These are phyloP conservation scores for Cosmia pyralina DNA, from an alignment of 2,888 invertebrate genomes.

Conservation along the genomic window DNA sequence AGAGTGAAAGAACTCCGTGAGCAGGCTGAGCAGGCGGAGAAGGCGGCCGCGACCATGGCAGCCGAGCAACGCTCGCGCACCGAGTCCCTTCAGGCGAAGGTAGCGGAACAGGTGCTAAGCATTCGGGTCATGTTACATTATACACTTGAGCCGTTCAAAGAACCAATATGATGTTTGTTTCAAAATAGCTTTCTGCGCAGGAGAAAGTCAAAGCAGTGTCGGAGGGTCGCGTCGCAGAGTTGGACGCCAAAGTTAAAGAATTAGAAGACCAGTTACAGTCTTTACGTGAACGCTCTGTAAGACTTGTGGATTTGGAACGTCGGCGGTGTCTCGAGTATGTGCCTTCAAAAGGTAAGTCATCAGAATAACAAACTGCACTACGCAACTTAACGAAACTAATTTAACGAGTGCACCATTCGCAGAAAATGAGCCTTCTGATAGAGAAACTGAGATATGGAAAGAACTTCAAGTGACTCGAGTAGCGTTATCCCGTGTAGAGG, in stretches of 20 bases:
- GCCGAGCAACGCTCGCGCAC: slow-evolving; percentile 71
- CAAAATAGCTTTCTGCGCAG: slow-evolving; percentile 64
- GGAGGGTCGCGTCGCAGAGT: slow-evolving; percentile 69
- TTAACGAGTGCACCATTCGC: slow-evolving; percentile 38
- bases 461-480: slow-evolving; percentile 83
- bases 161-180: slow-evolving; percentile 27
- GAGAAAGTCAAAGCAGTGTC: slow-evolving; percentile 74
- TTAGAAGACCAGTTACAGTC: slow-evolving; percentile 74
- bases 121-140: slow-evolving; percentile 56
- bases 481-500: slow-evolving; percentile 79
- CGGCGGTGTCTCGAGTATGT: slow-evolving; percentile 80
- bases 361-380: not conserved
- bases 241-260: slow-evolving; percentile 76
- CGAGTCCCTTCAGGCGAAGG: slow-evolving; percentile 80
- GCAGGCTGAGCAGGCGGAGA: slow-evolving; percentile 74
- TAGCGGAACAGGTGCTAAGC: slow-evolving; percentile 82
- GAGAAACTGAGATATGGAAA: slow-evolving; percentile 88
- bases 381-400: not conserved
- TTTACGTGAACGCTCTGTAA: slow-evolving; percentile 77
- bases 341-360: slow-evolving; percentile 79
- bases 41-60: slow-evolving; percentile 66
- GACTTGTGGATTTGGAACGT: slow-evolving; percentile 79
- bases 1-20: slow-evolving; percentile 85
- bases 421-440: slow-evolving; percentile 84
- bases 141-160: slow-evolving; percentile 12